These are phyloP conservation scores for Drosophila gunungcola DNA, from an alignment of 1,140 invertebrate genomes.

Conservation along the genomic window DNA sequence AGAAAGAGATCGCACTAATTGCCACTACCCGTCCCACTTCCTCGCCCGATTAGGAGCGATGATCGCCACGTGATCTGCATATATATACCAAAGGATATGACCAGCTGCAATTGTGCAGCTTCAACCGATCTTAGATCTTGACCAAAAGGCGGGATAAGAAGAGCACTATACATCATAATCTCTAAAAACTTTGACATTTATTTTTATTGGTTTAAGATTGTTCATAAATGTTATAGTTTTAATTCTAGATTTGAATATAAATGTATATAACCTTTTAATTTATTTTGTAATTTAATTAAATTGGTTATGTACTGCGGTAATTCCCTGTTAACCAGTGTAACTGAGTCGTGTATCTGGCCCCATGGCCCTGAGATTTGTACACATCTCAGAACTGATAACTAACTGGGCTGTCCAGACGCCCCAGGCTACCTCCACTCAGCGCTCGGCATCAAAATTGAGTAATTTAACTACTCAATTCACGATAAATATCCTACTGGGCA, in stretches of 20 bases:
- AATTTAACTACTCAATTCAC: slow-evolving; percentile 82
- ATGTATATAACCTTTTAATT: no score
- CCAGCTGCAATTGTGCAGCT: slow-evolving; percentile 48
- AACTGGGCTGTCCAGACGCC: slow-evolving; percentile 13
- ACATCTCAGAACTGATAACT: slow-evolving; percentile 53
- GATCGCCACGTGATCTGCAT: slow-evolving; percentile 38
- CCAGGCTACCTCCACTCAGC: slow-evolving; percentile 18
- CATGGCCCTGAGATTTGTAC: slow-evolving; percentile 48
- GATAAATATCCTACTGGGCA: slow-evolving; percentile 75
- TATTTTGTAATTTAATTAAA: no score
- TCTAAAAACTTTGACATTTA: not conserved
- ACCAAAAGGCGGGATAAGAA: slow-evolving; percentile 10
- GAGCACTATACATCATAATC: not conserved
- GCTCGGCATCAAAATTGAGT: slow-evolving; percentile 70
- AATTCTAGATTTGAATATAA: no score
- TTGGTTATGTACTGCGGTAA: no score
- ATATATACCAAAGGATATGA: not conserved
- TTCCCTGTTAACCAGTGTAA: slow-evolving; percentile 23
- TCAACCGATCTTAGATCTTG: slow-evolving; percentile 25
- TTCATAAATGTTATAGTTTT: no score
- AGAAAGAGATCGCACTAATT: slow-evolving; percentile 60
- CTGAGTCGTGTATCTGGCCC: slow-evolving; percentile 50
- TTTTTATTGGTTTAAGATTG: no score
- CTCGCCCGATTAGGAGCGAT: slow-evolving; percentile 11
- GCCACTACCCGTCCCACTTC: slow-evolving; percentile 41